A percentile compares a stretch with the other conserved stretches of the same genome.
Conservation (phyloP, 2,888 invertebrate species). For the Agrochola lychnidis region DNA sequence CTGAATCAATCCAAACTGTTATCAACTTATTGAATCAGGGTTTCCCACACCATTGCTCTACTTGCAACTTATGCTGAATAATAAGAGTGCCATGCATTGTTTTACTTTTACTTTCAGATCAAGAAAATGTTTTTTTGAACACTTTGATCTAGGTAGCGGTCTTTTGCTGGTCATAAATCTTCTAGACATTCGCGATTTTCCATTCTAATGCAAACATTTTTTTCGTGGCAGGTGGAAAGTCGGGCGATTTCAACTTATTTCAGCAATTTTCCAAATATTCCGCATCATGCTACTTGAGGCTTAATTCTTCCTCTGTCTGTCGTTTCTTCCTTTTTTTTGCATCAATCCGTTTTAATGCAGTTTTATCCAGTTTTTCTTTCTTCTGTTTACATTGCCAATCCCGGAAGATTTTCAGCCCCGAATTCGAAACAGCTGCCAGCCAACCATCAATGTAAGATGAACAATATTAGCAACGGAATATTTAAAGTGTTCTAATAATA, state of each 20-base stretch:
- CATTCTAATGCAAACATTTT: background rate
- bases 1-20: constrained; percentile 30
- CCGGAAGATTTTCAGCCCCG: constrained; percentile 25
- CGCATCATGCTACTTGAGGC: background rate
- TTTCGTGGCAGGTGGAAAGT: too few species aligned
- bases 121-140: constrained; percentile 38
- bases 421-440: constrained; percentile 33
- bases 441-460: constrained; percentile 51
- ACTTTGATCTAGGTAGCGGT: constrained; percentile 2
- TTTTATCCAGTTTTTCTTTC: constrained; percentile 1
- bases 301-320: background rate
- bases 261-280: too few species aligned
- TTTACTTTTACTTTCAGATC: constrained; percentile 56
- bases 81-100: constrained; percentile 48
- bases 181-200: background rate
- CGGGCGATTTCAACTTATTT: background rate
- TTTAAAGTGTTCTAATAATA: constrained; percentile 66
- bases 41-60: constrained; percentile 46
- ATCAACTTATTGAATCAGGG: constrained; percentile 44
- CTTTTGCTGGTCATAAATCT: background rate
- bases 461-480: constrained; percentile 58
- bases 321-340: background rate
- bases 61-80: constrained; percentile 46
- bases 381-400: constrained; percentile 13
- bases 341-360: background rate